Evolutionary conservation across 2,113 vertebrate species (phyloP), one percentile per base, ranked within the genome.

Genomic region (Thalassoma bifasciatum): DNA sequence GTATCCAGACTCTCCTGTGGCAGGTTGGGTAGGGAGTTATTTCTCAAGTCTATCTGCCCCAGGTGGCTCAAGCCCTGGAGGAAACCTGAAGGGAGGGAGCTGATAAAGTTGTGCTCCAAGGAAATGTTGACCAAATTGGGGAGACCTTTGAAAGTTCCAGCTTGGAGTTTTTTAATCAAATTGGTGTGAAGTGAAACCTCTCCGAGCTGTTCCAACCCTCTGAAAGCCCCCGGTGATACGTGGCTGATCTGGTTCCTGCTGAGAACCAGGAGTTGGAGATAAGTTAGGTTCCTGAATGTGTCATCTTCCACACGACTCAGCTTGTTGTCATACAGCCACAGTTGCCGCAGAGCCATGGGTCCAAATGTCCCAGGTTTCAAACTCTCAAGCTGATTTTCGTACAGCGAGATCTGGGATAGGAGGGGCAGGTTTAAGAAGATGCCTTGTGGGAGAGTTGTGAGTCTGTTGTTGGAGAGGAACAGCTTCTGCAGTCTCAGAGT

Each of bases 261-360:
- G 36, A 99, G 92, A 13, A 97, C 91, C 68, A 99, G 90, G 22
- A 97, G 93, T 17, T 83, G 93, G 79, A 98, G 47, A 46, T 94
- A 85, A 16, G 85, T 94, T 79, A 99, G 93, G 87, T 95, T 96
- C 74, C 75, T 88, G 67, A 99, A 98, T 34, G 95, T 81, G 0
- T 94, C 86, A 0, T 93, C 83, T 0, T 95, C 94, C 16, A 99
- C 59, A 8, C 34, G 77, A 21, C 90, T 92, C 63, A 98, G 89
- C 61, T 92, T 94, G 21, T 99, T 99, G 58, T 98, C 95, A 0
- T 97, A 97, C 4, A 99, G 92, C 97, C 96, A 97, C 12, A 99
- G 92, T 66, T 98, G 93, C 2, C 86, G 62, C 21, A 94, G 38
- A 13, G 89, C 86, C 94, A 90, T 94, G 21, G 94, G 93, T 47